Base-by-base conservation (phyloP, 1,140 invertebrate genomes). In the Platyscapa corneri region DNA sequence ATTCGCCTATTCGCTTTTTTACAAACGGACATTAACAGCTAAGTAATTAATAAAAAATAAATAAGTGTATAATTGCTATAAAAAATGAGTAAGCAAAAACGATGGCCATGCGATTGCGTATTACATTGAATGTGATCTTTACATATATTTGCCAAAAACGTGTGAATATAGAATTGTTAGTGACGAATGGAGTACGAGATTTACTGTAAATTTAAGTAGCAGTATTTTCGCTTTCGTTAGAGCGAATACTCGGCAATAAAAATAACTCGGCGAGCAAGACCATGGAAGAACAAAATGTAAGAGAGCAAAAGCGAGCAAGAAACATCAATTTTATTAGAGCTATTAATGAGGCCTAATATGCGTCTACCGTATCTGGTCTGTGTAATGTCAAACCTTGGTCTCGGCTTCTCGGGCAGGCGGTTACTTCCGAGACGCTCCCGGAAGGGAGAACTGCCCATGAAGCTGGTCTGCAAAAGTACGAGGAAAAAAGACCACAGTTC, bases 341-440 rank as follows among this genome's bases (percentile, higher is more conserved):
- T 46, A 30, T 76, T 8, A 39, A 23, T 72, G 10, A 14, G 70
- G 20, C 37, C 70, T 42, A 42, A n/a, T 42, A 72, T 72, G 20
- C 3, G 20, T 74, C 37, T 42, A 42, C 70, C 37, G 23, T 74
- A 60, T 27, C 27, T 64, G 32, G 78, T 80, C 34, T 42, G 37
- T 46, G 39, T 18, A 83, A 84, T 89, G 88, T 95, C 95, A 93
- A 96, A 97, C 95, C 97, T 96, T 91, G 97, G 96, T 93, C 97
- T 93, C 88, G 96, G 96, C 90, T 96, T 96, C 90, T 98, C 97
- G 78, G 96, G 95, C 87, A 97, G 93, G 49, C 97, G 95, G 90
- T 97, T 97, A 94, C 97, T 98, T 90, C 97, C 97, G 74, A 97
- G 95, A 86, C 97, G 95, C 93, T 98, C 97, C 90, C 97, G 94